Evolutionary conservation across 2,888 invertebrate genomes (phyloP), one percentile per base, ranked within the genome.

Genomic region (Drosophila hawaiiensis): DNA sequence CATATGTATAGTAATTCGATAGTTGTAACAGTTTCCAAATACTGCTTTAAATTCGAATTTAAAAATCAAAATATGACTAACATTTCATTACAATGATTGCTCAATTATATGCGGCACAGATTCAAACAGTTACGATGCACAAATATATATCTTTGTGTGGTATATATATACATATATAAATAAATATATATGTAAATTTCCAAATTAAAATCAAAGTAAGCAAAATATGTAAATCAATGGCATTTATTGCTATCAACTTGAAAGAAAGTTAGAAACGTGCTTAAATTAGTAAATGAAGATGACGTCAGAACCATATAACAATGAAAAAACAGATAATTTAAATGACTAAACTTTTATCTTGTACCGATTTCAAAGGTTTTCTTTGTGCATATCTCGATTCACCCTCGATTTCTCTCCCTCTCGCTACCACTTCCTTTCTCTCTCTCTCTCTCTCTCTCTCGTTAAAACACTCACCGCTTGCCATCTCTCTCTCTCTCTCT

Each of bases 81-180:
- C 14, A 62, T 22, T 31, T 62, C 16, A 22, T 54, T 29, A 29
- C 47, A 14, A 22, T 9, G 29, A 41, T 49, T n/a, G 58, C 41
- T 29, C 41, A 31, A 9, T 31, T 58, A 43, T 10, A 49, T 28
- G 19, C 49, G 49, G 19, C 49, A 50, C 50, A 28, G 19, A 28
- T 50, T 50, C 56, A 16, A 16, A 22, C 12, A 56, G 19, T 16
- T 56, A n/a, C 39, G 28, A 56, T 56, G n/a, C n/a, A n/a, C 41
- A 19, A 25, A 33, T 22, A 37, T 37, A 50, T 47, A 47, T 47
- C 47, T 16, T 22, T 14, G 47, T 14, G 22, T 47, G 47, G 22
- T 14, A 22, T 22, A 41, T n/a, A n/a, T n/a, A 22, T 22, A 22
- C 2, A 31, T 31, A 31, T 9, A 31, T 31, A 7, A 2, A 31